Percentiles rank a stretch among this genome's conserved stretches.
These are phyloP conservation scores for Telmatochromis sp. DNA, from an alignment of 2,113 vertebrate genomes.

Conservation along the genomic window DNA sequence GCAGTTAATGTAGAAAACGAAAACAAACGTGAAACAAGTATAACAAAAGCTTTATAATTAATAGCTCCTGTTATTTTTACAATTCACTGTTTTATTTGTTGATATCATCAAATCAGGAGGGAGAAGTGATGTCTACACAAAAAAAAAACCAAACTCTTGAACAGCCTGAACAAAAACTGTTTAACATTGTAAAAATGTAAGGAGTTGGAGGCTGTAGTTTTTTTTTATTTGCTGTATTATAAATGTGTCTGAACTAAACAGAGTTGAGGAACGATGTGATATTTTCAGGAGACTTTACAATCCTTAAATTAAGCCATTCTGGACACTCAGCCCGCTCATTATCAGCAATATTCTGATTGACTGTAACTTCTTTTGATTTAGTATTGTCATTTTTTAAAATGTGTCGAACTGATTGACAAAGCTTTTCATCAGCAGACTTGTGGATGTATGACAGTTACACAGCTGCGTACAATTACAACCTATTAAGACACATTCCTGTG, in stretches of 20 bases:
- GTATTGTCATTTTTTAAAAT: background rate
- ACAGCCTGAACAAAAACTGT: background rate
- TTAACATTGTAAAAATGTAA: background rate
- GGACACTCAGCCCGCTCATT: background rate
- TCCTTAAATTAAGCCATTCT: background rate
- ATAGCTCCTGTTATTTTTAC: background rate
- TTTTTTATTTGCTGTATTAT: background rate
- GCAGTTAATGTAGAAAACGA: background rate
- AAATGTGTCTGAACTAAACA: background rate
- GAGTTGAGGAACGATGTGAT: background rate
- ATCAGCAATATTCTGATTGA: conserved; percentile 4
- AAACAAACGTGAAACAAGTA: background rate
- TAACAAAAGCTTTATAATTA: background rate
- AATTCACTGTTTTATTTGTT: background rate
- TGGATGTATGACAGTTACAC: background rate
- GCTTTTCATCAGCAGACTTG: background rate
- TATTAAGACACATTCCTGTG: background rate
- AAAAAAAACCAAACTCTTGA: background rate
- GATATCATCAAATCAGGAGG: background rate
- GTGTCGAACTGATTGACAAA: conserved; percentile 11
- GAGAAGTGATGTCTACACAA: background rate
- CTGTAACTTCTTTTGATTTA: conserved; percentile 3
- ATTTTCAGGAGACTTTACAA: background rate
- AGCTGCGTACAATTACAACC: background rate
- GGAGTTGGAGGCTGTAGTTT: background rate